These are phyloP conservation scores for Trochalopteron elliotii DNA, from an alignment of 2,113 vertebrate genomes.

Conservation along the genomic window DNA sequence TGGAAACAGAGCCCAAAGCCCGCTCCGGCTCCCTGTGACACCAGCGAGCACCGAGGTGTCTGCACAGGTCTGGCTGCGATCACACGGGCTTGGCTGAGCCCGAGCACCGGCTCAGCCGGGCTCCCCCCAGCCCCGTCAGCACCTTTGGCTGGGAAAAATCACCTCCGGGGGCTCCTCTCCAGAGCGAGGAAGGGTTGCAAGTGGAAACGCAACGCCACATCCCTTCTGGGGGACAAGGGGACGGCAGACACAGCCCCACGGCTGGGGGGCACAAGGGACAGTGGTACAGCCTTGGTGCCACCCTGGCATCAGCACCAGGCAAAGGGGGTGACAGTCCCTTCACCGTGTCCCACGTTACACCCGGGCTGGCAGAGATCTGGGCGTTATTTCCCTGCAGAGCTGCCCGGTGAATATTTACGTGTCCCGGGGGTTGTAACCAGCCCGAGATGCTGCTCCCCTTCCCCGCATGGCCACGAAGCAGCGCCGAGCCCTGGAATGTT, in stretches of 20 bases:
- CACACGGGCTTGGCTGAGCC: not conserved
- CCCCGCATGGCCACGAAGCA: accelerated
- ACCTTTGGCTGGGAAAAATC: not conserved
- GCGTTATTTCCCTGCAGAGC: not conserved
- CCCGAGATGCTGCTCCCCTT: not conserved
- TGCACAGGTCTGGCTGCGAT: not conserved
- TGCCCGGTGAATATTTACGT: accelerated
- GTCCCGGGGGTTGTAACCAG: not conserved
- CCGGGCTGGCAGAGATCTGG: not conserved
- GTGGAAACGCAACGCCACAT: not conserved
- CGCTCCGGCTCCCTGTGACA: not conserved
- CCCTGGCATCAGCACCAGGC: not conserved
- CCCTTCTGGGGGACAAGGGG: not conserved
- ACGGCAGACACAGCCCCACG: accelerated
- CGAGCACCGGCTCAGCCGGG: accelerated
- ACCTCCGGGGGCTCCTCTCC: not conserved
- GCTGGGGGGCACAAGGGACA: not conserved
- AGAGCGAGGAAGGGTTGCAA: not conserved
- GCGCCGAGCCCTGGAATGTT: not conserved
- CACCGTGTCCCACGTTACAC: accelerated
- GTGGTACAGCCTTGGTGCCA: accelerated
- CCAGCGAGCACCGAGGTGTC: not conserved
- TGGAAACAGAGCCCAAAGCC: not conserved
- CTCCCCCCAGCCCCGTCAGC: not conserved
- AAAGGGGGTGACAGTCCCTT: not conserved